Percentiles rank a stretch among this genome's conserved stretches.
phyloP scores from a whole-genome alignment of 2,113 vertebrate genomes.

The Pseudorectes ferrugineus region DNA sequence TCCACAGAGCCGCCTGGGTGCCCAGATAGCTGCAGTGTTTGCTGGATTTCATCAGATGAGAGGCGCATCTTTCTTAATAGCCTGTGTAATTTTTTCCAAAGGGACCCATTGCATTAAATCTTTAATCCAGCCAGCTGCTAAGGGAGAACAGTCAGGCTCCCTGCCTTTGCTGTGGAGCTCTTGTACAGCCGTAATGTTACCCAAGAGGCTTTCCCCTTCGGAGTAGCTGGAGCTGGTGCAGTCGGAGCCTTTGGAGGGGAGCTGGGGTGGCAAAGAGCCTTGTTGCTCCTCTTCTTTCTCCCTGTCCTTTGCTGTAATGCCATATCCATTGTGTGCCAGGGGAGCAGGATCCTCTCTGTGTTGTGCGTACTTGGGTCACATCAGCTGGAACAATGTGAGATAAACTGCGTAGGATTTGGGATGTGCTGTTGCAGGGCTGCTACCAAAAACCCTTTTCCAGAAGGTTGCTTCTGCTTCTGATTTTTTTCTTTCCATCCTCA shows the following conservation, averaged over 20 bases:
- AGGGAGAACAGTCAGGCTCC: neutral
- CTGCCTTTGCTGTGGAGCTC: neutral
- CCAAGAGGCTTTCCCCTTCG: accelerated
- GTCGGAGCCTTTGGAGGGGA: neutral
- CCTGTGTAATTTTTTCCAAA: slow-evolving; percentile 11
- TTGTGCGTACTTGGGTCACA: neutral
- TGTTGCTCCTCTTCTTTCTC: neutral
- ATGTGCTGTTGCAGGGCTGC: neutral
- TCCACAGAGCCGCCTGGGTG: neutral
- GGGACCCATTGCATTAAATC: neutral
- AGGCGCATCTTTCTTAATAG: neutral
- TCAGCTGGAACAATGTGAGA: neutral
- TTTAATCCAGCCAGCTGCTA: slow-evolving; percentile 20
- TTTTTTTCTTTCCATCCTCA: neutral
- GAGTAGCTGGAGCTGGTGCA: neutral
- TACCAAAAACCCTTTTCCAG: neutral
- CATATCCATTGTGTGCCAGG: accelerated
- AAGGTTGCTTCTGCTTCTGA: neutral
- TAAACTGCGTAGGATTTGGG: accelerated
- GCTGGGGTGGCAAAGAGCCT: neutral
- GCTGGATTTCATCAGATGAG: slow-evolving; percentile 1
- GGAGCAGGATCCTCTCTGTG: neutral
- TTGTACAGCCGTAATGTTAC: neutral
- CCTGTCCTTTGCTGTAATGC: neutral
- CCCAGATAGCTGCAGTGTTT: neutral